Conservation (phyloP, 2,888 invertebrate genomes). For the Molanna angustata region DNA sequence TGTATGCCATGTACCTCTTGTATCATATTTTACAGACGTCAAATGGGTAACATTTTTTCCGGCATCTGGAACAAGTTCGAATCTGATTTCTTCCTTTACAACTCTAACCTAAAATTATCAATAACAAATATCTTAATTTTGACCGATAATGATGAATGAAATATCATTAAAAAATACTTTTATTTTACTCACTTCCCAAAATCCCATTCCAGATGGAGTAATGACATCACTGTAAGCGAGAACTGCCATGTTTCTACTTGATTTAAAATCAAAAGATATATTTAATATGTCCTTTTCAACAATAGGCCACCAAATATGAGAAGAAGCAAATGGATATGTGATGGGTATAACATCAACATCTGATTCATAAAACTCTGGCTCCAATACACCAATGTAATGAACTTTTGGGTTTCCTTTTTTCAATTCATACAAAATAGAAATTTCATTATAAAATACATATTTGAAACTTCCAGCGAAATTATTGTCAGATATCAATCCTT, state of each 20-base stretch:
- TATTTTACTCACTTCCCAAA: conserved; percentile 75
- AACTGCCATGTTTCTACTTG: conserved; percentile 77
- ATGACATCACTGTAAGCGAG: conserved; percentile 80
- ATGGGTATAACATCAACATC: conserved; percentile 86
- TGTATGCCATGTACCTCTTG: conserved; percentile 78
- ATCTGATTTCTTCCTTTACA: conserved; percentile 81
- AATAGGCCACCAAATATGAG: conserved; percentile 88
- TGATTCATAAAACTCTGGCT: conserved; percentile 79
- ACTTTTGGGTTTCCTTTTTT: conserved; percentile 83
- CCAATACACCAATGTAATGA: conserved; percentile 73
- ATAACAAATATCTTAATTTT: neutral
- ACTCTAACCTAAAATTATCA: conserved; percentile 60
- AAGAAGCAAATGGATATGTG: conserved; percentile 87
- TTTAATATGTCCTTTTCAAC: conserved; percentile 70
- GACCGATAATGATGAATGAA: too few species aligned
- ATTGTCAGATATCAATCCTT: conserved; percentile 76
- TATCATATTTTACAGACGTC: conserved; percentile 78
- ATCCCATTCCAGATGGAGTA: conserved; percentile 69
- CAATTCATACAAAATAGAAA: conserved; percentile 85
- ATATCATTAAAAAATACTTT: neutral
- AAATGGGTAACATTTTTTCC: conserved; percentile 75
- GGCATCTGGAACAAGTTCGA: conserved; percentile 73
- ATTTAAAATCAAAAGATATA: conserved; percentile 84
- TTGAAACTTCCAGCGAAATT: conserved; percentile 88
- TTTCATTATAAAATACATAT: conserved; percentile 91